phyloP scores from a whole-genome alignment of 2,797 vertebrate genomes.

The Synanceia verrucosa region DNA sequence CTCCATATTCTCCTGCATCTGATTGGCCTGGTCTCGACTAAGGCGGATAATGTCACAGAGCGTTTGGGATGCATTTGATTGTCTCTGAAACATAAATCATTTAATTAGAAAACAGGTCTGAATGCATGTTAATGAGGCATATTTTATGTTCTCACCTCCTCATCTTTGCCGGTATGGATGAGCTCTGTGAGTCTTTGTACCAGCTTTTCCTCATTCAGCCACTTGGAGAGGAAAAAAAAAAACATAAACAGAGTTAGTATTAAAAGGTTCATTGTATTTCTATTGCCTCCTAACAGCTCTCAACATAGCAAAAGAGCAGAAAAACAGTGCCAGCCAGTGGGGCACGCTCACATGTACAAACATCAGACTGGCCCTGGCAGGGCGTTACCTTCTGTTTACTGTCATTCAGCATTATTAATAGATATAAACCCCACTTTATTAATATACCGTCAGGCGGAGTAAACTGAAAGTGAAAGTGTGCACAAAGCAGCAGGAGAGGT shows the following conservation, averaged over 20 bases:
- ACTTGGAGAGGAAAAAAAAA: constrained; percentile 77
- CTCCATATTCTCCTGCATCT: constrained; percentile 90
- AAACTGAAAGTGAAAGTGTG: too few relatives aligned
- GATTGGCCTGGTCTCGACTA: constrained; percentile 95
- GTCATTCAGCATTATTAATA: too few relatives aligned
- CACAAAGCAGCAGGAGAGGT: too few relatives aligned
- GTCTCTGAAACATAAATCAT: constrained; percentile 77
- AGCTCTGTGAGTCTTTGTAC: constrained; percentile 94
- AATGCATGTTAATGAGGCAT: not conserved
- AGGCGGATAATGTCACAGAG: constrained; percentile 96
- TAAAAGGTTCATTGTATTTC: too few relatives aligned
- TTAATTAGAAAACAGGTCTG: not conserved
- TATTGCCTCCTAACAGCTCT: too few relatives aligned
- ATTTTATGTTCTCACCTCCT: constrained; percentile 97
- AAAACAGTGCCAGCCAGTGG: too few relatives aligned
- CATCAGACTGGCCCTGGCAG: too few relatives aligned
- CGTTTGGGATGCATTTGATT: constrained; percentile 97
- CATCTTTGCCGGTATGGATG: constrained; percentile 91
- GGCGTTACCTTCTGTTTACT: too few relatives aligned
- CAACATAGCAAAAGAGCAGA: too few relatives aligned
- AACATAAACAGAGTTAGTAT: not conserved
- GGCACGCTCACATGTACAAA: too few relatives aligned
- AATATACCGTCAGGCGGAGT: too few relatives aligned
- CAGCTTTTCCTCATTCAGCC: constrained; percentile 92
- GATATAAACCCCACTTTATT: too few relatives aligned